phyloP scores from a whole-genome alignment of 2,888 invertebrate species.

The Hyposoter didymator region DNA sequence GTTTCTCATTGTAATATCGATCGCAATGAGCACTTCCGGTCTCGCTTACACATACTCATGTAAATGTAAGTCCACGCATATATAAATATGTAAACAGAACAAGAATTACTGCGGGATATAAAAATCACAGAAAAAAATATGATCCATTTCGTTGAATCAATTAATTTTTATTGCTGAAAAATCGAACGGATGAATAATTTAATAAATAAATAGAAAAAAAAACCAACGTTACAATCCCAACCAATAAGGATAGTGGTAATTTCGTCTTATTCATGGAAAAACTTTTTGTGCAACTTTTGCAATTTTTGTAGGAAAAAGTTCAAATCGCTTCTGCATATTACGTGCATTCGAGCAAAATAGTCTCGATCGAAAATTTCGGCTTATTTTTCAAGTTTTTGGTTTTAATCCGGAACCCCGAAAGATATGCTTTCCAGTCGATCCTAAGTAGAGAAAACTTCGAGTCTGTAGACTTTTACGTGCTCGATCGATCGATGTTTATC shows the following conservation, averaged over 20 bases:
- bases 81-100: neutral
- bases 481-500: neutral
- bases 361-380: neutral
- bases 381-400: neutral
- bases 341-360: neutral
- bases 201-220: too few species aligned
- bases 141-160: neutral
- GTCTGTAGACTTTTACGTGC: too few species aligned
- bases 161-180: neutral
- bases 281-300: too few species aligned
- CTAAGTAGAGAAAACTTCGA: neutral
- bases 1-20: slow-evolving; percentile 70
- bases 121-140: neutral
- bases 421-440: neutral
- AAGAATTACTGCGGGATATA: neutral
- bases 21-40: slow-evolving; percentile 51
- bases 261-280: neutral
- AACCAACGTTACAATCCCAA: too few species aligned
- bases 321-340: neutral
- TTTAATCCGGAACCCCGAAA: too few species aligned
- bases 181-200: neutral
- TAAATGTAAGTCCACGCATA: neutral
- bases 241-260: too few species aligned
- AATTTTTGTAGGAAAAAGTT: neutral
- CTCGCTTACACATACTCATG: neutral